Percentiles rank a stretch among this genome's conserved stretches.
phyloP scores from a whole-genome alignment of 2,113 vertebrate genomes.

The Saccopteryx bilineata region DNA sequence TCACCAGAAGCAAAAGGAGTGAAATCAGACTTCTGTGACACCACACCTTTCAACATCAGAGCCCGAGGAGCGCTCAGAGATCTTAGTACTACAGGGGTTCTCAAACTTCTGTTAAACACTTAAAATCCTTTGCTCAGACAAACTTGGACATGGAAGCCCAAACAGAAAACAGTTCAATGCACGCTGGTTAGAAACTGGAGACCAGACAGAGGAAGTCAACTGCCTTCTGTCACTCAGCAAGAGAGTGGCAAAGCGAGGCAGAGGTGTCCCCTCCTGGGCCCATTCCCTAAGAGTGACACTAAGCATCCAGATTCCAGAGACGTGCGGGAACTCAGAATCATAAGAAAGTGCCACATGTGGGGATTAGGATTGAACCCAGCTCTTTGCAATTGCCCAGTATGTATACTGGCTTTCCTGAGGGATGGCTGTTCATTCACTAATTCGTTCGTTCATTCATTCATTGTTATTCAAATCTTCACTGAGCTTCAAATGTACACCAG shows the following conservation, averaged over 20 bases:
- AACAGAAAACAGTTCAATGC: neutral
- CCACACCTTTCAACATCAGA: neutral
- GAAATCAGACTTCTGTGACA: neutral
- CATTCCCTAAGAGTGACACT: neutral
- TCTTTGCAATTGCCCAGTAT: neutral
- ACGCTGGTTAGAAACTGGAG: neutral
- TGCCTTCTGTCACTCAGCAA: neutral
- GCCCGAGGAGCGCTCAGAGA: neutral
- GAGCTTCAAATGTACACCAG: neutral
- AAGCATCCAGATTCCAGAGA: rapidly evolving
- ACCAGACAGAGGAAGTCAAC: neutral
- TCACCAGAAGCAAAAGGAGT: neutral
- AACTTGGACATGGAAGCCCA: neutral
- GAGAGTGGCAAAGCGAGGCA: neutral
- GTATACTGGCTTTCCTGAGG: neutral
- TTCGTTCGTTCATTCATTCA: neutral
- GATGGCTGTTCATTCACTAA: neutral
- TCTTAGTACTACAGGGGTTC: neutral
- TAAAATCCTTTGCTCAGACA: neutral
- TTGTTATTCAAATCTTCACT: neutral
- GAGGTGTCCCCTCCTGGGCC: neutral
- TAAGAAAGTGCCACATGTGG: neutral
- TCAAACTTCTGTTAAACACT: neutral
- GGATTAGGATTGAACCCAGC: neutral
- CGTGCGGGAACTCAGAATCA: rapidly evolving